phyloP scores from a whole-genome alignment of 2,888 invertebrate species.

The Cryptocephalus moraei region DNA sequence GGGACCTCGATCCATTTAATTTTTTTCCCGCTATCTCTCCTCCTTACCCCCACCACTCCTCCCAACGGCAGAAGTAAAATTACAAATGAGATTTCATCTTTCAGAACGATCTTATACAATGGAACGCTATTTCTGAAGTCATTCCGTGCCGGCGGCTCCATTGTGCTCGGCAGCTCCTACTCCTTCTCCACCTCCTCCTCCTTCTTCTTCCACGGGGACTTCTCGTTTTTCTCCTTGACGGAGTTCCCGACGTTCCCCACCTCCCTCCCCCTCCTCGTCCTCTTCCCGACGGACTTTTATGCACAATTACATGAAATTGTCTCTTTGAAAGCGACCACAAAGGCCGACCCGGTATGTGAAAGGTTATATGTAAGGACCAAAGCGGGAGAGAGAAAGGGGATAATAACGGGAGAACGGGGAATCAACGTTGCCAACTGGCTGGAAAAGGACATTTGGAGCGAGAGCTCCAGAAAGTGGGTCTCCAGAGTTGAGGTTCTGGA shows the following conservation, averaged over 20 bases:
- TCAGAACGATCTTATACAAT: slow-evolving; percentile 26
- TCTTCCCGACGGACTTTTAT: slow-evolving; percentile 27
- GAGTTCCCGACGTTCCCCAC: slow-evolving; percentile 33
- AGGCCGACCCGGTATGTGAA: slow-evolving; percentile 33
- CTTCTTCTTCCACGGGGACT: no score
- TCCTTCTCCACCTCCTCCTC: no score
- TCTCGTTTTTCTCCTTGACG: slow-evolving; percentile 5
- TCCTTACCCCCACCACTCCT: neutral
- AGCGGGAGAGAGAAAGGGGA: slow-evolving; percentile 34
- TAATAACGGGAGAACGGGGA: no score
- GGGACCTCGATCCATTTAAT: no score
- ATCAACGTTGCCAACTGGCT: no score
- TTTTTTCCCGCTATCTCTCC: no score
- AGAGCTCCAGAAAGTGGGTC: no score
- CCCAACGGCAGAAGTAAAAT: slow-evolving; percentile 12
- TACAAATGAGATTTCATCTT: slow-evolving; percentile 19
- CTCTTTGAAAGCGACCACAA: slow-evolving; percentile 32
- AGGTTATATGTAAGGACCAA: slow-evolving; percentile 40
- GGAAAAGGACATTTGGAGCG: no score
- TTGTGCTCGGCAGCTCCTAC: slow-evolving; percentile 22
- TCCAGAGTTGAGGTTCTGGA: no score
- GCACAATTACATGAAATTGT: slow-evolving; percentile 35
- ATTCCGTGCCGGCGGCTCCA: slow-evolving; percentile 30
- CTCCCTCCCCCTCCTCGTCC: slow-evolving; percentile 31
- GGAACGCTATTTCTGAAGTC: slow-evolving; percentile 32